Evolutionary conservation across 1,140 invertebrate genomes (phyloP), one percentile per base, ranked within the genome.

Genomic region (Lepidotrigona ventralis): DNA sequence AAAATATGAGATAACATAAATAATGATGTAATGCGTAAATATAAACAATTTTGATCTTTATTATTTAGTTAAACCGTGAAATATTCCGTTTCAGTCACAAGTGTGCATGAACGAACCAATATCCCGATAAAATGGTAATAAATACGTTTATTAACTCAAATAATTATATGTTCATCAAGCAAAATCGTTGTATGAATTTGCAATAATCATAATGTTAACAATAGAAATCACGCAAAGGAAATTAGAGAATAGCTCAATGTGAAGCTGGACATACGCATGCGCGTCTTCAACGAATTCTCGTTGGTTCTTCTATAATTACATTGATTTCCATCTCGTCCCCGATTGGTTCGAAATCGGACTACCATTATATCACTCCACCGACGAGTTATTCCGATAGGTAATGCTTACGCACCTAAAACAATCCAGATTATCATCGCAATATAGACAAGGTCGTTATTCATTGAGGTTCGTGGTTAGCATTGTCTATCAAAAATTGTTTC

Each of bases 291-390:
- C 76, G 64, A 71, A 78, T 81, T 75, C 71, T 81, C 39, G 85
- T 88, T 89, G 86, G 88, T 73, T 75, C 74, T 39, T 71, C 72
- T 60, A 83, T 88, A 89, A 90, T 90, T 89, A 89, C 86, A 89
- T 90, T 79, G 88, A 86, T 90, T 89, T 83, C 71, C 39, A 46
- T 21, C 78, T 70, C 19, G 80, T 56, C 53, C 21, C 63, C 29
- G 71, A 89, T 90, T 90, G 89, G 89, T 70, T 54, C 60, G 63
- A 60, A 70, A 26, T 29, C 46, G 29, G 70, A 64, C 83, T 81
- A 78, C 86, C 73, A 80, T 85, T 80, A 72, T 80, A 53, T 26
- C 85, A 78, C 70, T 70, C 63, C 51, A 29, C 21, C 71, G 23
- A 14, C 33, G 63, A 56, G 72, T 81, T 75, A 64, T 73, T 56